These are phyloP conservation scores for Bambusicola thoracicus DNA, from an alignment of 2,113 vertebrate species.

Conservation along the genomic window DNA sequence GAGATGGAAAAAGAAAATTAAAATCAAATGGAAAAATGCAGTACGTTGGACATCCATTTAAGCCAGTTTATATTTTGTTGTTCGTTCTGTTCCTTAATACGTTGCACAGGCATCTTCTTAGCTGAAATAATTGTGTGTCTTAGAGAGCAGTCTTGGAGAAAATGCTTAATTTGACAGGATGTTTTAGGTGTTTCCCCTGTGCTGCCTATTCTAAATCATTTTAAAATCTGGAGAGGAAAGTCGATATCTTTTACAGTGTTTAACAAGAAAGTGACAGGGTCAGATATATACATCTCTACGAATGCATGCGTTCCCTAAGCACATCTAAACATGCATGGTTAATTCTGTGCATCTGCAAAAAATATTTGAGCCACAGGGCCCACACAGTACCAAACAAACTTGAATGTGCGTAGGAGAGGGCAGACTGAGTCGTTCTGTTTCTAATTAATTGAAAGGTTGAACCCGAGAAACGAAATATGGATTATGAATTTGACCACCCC, in stretches of 20 bases:
- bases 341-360: constrained; percentile 65
- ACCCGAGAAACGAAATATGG: background rate
- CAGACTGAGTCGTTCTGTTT: background rate
- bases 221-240: constrained; percentile 52
- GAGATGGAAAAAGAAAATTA: constrained; percentile 44
- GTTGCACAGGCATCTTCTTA: constrained; percentile 32
- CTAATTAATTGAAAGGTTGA: constrained; percentile 36
- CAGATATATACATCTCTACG: constrained; percentile 31
- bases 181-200: constrained; percentile 40
- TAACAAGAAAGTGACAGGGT: constrained; percentile 51
- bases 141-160: constrained; percentile 23
- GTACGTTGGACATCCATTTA: constrained; percentile 22
- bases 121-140: constrained; percentile 32
- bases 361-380: constrained; percentile 39
- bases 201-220: constrained; percentile 42
- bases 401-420: background rate
- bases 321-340: constrained; percentile 53
- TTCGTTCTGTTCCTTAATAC: constrained; percentile 11
- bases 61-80: constrained; percentile 44
- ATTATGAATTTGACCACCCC: constrained; percentile 3
- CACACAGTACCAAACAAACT: constrained; percentile 60
- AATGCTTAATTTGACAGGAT: constrained; percentile 35
- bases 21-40: constrained; percentile 48
- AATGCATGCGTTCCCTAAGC: constrained; percentile 36
- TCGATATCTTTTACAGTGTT: constrained; percentile 46